Evolutionary conservation across 2,797 vertebrate species (phyloP).

Genomic region (Aplochiton taeniatus): DNA sequence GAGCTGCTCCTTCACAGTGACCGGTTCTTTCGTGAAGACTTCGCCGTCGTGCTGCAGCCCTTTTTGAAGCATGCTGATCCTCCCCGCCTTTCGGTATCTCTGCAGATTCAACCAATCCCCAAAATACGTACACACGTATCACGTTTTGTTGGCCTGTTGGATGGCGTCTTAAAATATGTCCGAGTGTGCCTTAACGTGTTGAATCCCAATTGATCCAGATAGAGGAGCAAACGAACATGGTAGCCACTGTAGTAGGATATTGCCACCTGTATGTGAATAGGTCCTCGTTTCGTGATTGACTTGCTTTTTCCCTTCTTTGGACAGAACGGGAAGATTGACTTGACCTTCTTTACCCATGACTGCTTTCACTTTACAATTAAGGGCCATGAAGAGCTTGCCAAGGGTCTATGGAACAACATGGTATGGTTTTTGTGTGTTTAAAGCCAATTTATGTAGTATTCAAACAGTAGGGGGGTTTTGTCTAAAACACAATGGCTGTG

Average conservation of each 20-base stretch:
- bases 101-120: neutral
- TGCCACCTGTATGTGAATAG: neutral
- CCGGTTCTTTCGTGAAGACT: conserved; percentile 77
- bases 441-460: too few relatives aligned
- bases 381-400: conserved; percentile 82
- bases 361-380: conserved; percentile 85
- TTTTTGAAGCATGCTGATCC: conserved; percentile 75
- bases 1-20: conserved; percentile 71
- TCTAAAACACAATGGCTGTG: too few relatives aligned
- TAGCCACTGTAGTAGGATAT: neutral
- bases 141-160: too few relatives aligned
- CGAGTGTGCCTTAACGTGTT: too few relatives aligned
- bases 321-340: conserved; percentile 78
- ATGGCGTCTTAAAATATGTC: too few relatives aligned
- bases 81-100: conserved; percentile 72
- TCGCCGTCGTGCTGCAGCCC: conserved; percentile 81
- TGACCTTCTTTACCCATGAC: conserved; percentile 81
- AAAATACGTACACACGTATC: too few relatives aligned
- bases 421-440: too few relatives aligned
- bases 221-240: too few relatives aligned
- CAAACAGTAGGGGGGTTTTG: too few relatives aligned
- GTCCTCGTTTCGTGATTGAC: conserved; percentile 1
- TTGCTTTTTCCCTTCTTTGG: conserved; percentile 26
- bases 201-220: too few relatives aligned
- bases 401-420: conserved; percentile 86